Evolutionary conservation across 1,140 invertebrate species (phyloP).

Genomic region (Medauroidea extradentata): DNA sequence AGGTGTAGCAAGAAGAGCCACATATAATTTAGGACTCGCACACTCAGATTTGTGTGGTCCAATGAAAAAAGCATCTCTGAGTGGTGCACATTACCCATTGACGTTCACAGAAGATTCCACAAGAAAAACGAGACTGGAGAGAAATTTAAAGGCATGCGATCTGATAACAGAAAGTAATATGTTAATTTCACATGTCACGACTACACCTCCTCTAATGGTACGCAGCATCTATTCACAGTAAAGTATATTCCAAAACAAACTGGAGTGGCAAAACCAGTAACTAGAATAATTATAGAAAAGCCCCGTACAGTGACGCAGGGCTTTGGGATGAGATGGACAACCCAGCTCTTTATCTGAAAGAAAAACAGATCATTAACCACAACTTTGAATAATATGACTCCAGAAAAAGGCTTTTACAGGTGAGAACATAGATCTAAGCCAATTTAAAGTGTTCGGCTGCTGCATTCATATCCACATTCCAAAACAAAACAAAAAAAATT

Average conservation of each 20-base stretch:
- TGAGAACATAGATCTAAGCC: not conserved
- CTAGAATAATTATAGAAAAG: conserved; percentile 9
- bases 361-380: not conserved
- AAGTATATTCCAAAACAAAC: conserved; percentile 7
- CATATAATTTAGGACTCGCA: conserved; percentile 12
- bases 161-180: not conserved
- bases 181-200: too few species aligned
- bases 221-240: too few species aligned
- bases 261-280: conserved; percentile 14
- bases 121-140: not conserved
- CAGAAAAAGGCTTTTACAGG: not conserved
- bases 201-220: conserved; percentile 7
- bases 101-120: conserved; percentile 40
- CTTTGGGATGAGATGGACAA: not conserved
- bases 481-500: conserved; percentile 19
- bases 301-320: conserved; percentile 4
- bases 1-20: not conserved
- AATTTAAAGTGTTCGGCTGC: conserved; percentile 25
- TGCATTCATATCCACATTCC: conserved; percentile 27
- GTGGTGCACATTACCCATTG: conserved; percentile 36
- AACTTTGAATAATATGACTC: not conserved
- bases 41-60: conserved; percentile 37
- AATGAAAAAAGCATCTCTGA: conserved; percentile 30
- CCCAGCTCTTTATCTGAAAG: not conserved
- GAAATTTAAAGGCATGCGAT: not conserved